Evolutionary conservation across 2,797 vertebrate genomes (phyloP), one percentile per base, ranked within the genome.

Genomic region (Leuciscus waleckii): DNA sequence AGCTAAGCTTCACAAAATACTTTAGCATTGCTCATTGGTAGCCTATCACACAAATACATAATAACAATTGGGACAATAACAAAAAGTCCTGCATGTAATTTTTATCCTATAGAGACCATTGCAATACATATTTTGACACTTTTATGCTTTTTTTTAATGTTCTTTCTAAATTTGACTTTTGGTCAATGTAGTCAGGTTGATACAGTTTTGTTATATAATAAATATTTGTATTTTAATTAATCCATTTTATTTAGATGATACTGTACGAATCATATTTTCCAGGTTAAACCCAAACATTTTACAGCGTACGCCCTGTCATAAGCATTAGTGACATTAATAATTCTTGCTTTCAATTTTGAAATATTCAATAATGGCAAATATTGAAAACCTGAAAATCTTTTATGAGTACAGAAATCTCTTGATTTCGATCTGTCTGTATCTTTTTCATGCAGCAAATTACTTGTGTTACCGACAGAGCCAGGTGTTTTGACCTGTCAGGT

Each of bases 401-500:
- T 29, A 7, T 26, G 67, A 58, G 51, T 58, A 37, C 54, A 58
- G 13, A 39, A 58, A 58, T 77, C 35, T 77, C 5, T 68, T 56
- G 21, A 32, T 35, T 69, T 49, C 37, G 43, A 68, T 89, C 39
- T 91, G 84, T 90, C 4, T 79, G 11, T 86, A 73, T 88, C 37
- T 83, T 26, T 89, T n/a, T 29, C 46, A 41, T 76, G 13, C 93
- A 95, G 94, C 92, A 92, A 91, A 93, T 92, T 56, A 91, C 88
- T 75, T 92, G 92, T 91, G 91, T 92, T 90, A 91, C 92, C 85
- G 93, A 92, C 87, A 89, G 93, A 91, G 90, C 93, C 89, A 89
- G 90, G 89, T 92, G 92, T 91, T 94, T 96, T 91, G 94, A 96
- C 93, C 92, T 95, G 89, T 92, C 93, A 93, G 95, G 95, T 95